A percentile compares a stretch with the other conserved stretches of the same genome.
Conservation (phyloP, 2,888 invertebrate species). For the Phorcus lineatus region DNA sequence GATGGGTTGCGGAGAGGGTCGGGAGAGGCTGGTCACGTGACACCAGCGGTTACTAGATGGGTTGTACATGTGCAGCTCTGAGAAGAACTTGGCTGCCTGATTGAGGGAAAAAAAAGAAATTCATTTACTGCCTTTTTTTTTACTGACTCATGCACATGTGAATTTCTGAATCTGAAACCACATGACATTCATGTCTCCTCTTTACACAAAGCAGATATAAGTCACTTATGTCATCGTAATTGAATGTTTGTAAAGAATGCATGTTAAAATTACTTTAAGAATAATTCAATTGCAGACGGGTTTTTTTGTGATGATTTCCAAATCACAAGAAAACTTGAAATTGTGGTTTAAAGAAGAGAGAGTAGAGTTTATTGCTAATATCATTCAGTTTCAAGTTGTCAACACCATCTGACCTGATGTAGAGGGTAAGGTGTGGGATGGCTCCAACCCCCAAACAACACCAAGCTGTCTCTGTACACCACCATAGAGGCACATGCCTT, state of each 20-base stretch:
- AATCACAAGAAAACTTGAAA: no score
- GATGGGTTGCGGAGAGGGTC: conserved; percentile 82
- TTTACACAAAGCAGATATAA: no score
- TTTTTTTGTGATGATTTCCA: no score
- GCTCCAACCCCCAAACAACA: conserved; percentile 96
- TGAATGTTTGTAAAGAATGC: no score
- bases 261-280: no score
- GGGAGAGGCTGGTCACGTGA: conserved; percentile 75
- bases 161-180: neutral
- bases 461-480: conserved; percentile 87
- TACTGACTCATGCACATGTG: no score
- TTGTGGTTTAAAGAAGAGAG: no score
- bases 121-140: neutral
- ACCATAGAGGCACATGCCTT: conserved; percentile 96
- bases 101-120: conserved; percentile 43
- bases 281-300: no score
- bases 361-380: neutral
- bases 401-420: conserved; percentile 75
- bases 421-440: conserved; percentile 88
- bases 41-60: conserved; percentile 86
- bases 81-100: conserved; percentile 87
- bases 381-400: no score
- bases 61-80: conserved; percentile 92
- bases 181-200: no score
- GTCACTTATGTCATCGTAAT: no score